Evolutionary conservation across 1,140 invertebrate species (phyloP).

Genomic region (Hermetia illucens): DNA sequence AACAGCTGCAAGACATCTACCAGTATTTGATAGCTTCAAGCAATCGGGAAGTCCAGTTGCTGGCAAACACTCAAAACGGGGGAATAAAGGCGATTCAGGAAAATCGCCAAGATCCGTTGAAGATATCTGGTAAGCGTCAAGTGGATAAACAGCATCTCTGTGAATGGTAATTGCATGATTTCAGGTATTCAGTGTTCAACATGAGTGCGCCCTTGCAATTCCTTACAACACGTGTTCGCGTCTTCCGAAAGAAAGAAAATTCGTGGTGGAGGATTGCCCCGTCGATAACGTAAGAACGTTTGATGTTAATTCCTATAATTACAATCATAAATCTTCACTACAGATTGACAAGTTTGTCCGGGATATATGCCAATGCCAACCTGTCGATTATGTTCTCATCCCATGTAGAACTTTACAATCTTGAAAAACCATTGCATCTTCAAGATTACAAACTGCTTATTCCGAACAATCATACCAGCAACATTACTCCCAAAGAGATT

Average conservation of each 20-base stretch:
- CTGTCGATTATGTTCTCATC: conserved; percentile 11
- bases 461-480: not conserved
- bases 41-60: not conserved
- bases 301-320: not conserved
- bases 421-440: conserved; percentile 3
- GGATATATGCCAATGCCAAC: conserved; percentile 9
- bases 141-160: not conserved
- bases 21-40: not conserved
- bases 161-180: not conserved
- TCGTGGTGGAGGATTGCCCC: conserved; percentile 8
- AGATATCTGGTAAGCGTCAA: conserved; percentile 5
- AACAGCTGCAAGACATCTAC: not conserved
- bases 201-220: conserved; percentile 9
- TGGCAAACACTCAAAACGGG: not conserved
- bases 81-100: not conserved
- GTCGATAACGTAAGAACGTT: conserved; percentile 8
- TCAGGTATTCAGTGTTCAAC: conserved; percentile 10
- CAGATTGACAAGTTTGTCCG: conserved; percentile 9
- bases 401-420: conserved; percentile 8
- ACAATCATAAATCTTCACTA: not conserved
- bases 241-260: conserved; percentile 4
- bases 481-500: not conserved
- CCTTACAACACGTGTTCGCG: conserved; percentile 5
- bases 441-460: conserved; percentile 7
- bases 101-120: conserved; percentile 3